Evolutionary conservation across 1,140 invertebrate genomes (phyloP).

Genomic region (Sycophila sp.): DNA sequence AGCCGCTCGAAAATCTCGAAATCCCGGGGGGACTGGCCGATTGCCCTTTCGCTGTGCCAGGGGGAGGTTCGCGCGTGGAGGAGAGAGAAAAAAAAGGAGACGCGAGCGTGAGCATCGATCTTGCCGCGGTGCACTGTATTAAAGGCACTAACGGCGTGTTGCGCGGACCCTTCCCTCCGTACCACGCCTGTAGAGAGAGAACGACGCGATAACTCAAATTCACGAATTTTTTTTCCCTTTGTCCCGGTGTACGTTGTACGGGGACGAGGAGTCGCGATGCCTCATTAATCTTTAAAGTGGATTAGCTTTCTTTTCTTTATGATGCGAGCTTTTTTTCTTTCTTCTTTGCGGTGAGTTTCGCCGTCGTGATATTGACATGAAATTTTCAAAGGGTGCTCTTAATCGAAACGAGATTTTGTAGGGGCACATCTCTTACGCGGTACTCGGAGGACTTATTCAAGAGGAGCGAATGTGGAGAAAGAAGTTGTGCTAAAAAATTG

Average conservation of each 20-base stretch:
- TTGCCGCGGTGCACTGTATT: constrained; percentile 11
- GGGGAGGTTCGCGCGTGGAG: constrained; percentile 6
- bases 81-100: constrained; percentile 7
- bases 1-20: constrained; percentile 21
- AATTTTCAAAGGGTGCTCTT: too few species aligned
- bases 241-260: not conserved
- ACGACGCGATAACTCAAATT: constrained; percentile 26
- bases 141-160: constrained; percentile 17
- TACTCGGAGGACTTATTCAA: too few species aligned
- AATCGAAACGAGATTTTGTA: too few species aligned
- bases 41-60: constrained; percentile 3
- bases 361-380: too few species aligned
- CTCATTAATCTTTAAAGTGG: constrained; percentile 31
- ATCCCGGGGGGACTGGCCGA: constrained; percentile 26
- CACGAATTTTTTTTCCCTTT: constrained; percentile 34
- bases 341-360: too few species aligned
- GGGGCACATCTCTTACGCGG: too few species aligned
- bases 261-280: not conserved
- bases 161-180: too few species aligned
- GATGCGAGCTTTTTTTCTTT: not conserved
- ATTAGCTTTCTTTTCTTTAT: too few species aligned
- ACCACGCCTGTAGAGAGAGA: too few species aligned
- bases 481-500: too few species aligned
- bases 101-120: constrained; percentile 11
- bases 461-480: too few species aligned